These are phyloP conservation scores for Crocuta crocuta DNA, from an alignment of 2,113 vertebrate species.

Conservation along the genomic window DNA sequence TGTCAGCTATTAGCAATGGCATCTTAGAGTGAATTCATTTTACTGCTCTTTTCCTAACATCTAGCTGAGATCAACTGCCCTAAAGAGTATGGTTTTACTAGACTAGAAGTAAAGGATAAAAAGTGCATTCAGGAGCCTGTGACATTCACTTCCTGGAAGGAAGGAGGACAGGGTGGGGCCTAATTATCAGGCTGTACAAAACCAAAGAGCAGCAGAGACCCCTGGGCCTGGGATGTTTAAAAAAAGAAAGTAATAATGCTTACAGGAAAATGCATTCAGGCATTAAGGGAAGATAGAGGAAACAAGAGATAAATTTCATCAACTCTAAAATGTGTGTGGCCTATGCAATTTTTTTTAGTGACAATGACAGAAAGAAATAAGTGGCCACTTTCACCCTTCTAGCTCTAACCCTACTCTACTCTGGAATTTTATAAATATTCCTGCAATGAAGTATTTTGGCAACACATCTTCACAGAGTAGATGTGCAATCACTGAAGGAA, in stretches of 20 bases:
- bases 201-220: background rate
- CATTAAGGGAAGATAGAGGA: background rate
- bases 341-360: background rate
- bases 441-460: constrained; percentile 46
- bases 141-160: background rate
- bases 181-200: constrained; percentile 34
- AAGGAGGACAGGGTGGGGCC: background rate
- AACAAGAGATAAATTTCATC: constrained; percentile 10
- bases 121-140: background rate
- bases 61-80: constrained; percentile 2
- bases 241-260: constrained; percentile 16
- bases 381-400: background rate
- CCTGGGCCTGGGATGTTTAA: background rate
- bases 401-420: background rate
- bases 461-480: constrained; percentile 2
- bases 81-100: constrained; percentile 18
- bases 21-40: constrained; percentile 41
- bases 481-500: constrained; percentile 12
- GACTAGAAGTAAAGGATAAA: constrained; percentile 8
- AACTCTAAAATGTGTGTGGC: background rate
- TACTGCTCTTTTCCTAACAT: background rate
- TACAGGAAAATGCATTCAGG: background rate
- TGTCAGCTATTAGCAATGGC: background rate
- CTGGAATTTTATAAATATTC: background rate
- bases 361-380: background rate